Percentiles rank a stretch among this genome's conserved stretches.
Evolutionary conservation across 2,113 vertebrate species (phyloP).

Genomic region (Fukomys damarensis): DNA sequence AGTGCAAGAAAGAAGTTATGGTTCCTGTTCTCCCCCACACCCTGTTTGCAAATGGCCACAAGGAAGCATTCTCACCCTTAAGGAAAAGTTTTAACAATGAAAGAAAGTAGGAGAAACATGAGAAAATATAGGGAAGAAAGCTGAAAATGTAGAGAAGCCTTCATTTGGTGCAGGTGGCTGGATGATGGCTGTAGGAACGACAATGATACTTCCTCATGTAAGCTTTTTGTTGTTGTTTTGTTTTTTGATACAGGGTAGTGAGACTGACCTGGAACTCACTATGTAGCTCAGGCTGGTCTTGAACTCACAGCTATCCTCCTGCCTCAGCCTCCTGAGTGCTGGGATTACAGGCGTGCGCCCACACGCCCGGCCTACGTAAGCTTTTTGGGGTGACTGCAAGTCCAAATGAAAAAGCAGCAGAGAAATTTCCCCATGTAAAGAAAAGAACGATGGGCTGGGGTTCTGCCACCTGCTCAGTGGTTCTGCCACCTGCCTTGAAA

Average conservation of each 20-base stretch:
- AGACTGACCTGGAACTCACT: too few relatives aligned
- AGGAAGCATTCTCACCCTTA: not conserved
- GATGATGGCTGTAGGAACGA: not conserved
- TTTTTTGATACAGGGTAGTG: too few relatives aligned
- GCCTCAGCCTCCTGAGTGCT: too few relatives aligned
- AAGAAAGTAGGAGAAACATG: not conserved
- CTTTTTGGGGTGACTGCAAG: not conserved
- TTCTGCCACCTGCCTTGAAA: too few relatives aligned
- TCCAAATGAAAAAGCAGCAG: not conserved
- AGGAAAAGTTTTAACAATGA: not conserved
- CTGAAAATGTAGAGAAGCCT: not conserved
- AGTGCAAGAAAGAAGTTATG: not conserved
- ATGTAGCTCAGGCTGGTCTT: too few relatives aligned
- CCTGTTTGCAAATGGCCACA: not conserved
- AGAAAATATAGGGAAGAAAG: not conserved
- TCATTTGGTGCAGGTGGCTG: not conserved
- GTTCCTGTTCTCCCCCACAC: not conserved
- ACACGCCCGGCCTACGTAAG: too few relatives aligned
- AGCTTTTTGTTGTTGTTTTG: too few relatives aligned
- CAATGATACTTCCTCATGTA: not conserved
- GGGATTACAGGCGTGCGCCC: too few relatives aligned
- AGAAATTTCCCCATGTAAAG: not conserved
- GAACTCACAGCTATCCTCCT: too few relatives aligned
- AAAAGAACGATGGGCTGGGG: too few relatives aligned
- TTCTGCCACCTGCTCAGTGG: too few relatives aligned